Conservation (phyloP, 2,888 invertebrate species). For the Iphiclides podalirius region DNA sequence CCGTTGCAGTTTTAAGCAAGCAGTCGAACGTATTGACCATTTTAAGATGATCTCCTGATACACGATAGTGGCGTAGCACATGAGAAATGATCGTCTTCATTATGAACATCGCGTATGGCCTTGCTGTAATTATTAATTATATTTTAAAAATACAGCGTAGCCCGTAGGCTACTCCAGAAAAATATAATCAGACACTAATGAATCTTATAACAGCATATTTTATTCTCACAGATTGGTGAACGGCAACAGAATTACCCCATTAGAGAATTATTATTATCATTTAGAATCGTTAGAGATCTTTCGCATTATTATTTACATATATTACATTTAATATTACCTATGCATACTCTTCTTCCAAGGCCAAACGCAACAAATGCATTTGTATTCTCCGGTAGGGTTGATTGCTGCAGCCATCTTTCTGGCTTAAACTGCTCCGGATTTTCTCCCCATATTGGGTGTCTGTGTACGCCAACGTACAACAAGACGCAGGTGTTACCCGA, state of each 20-base stretch:
- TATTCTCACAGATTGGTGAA: too few relatives aligned
- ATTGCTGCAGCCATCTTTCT: constrained; percentile 41
- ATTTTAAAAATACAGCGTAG: too few relatives aligned
- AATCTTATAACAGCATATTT: too few relatives aligned
- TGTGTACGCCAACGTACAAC: constrained; percentile 28
- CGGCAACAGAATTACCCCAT: too few relatives aligned
- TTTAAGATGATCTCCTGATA: neutral
- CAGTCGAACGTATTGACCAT: neutral
- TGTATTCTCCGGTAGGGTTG: too few relatives aligned
- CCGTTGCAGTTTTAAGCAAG: neutral
- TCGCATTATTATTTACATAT: too few relatives aligned
- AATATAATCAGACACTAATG: too few relatives aligned
- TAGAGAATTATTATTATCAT: too few relatives aligned
- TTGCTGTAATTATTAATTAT: neutral
- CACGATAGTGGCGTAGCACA: neutral
- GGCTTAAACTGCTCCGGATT: constrained; percentile 47
- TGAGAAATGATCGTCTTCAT: neutral
- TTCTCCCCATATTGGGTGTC: constrained; percentile 47
- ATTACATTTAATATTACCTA: too few relatives aligned
- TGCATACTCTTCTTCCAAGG: constrained; percentile 51
- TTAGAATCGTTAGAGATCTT: too few relatives aligned
- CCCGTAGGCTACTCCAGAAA: too few relatives aligned
- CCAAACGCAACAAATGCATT: constrained; percentile 43
- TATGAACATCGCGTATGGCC: neutral
- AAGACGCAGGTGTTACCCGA: too few relatives aligned